A percentile compares a stretch with the other conserved stretches of the same genome.
Conservation (phyloP, 2,888 invertebrate species). For the Macropis europaea region DNA sequence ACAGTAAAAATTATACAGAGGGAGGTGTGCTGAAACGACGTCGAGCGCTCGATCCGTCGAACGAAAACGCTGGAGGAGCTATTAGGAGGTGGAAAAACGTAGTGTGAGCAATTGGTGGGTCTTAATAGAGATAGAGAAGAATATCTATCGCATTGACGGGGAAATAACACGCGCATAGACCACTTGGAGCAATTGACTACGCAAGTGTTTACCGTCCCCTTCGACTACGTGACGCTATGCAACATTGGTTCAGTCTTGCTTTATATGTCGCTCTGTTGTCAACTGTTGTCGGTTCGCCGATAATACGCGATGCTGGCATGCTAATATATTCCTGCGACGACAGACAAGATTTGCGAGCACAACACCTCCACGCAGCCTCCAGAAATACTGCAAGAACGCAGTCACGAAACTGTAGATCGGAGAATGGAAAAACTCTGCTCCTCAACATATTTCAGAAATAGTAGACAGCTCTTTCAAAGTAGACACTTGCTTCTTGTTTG, state of each 20-base stretch:
- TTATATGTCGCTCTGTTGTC: constrained; percentile 40
- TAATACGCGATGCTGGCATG: constrained; percentile 15
- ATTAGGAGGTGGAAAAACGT: neutral
- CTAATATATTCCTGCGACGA: constrained; percentile 16
- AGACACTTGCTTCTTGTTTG: too few relatives aligned
- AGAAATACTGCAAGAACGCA: too few relatives aligned
- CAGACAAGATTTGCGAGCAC: neutral
- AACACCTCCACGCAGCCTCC: too few relatives aligned
- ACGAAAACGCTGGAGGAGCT: too few relatives aligned
- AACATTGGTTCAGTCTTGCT: constrained; percentile 59
- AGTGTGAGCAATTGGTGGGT: neutral
- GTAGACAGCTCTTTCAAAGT: too few relatives aligned
- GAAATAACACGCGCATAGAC: constrained; percentile 66
- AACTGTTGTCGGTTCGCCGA: constrained; percentile 37
- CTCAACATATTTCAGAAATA: too few relatives aligned
- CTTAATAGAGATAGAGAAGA: constrained; percentile 34
- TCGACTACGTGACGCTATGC: constrained; percentile 78
- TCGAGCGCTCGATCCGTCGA: too few relatives aligned
- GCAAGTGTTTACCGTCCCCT: constrained; percentile 78
- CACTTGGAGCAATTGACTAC: constrained; percentile 77
- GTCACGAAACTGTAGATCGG: too few relatives aligned
- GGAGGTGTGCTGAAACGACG: too few relatives aligned
- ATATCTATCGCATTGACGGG: constrained; percentile 59
- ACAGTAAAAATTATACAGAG: too few relatives aligned
- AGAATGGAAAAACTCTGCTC: too few relatives aligned